phyloP scores from a whole-genome alignment of 2,113 vertebrate genomes.

The Motacilla alba region DNA sequence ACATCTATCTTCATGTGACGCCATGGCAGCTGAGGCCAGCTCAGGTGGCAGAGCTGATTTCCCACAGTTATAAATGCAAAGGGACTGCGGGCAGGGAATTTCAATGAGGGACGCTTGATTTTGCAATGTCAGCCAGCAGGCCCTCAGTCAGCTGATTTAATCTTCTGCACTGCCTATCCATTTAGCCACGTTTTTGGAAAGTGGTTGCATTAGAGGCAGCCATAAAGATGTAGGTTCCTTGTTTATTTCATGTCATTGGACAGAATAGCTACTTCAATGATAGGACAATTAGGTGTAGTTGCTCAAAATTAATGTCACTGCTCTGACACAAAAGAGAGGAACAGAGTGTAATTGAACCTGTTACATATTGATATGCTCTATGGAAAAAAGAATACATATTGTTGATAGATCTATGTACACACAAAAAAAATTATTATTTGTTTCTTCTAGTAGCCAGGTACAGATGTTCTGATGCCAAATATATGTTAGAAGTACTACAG shows the following conservation, averaged over 20 bases:
- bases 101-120: constrained; percentile 29
- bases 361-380: neutral
- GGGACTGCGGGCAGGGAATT: neutral
- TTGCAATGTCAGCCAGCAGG: neutral
- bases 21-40: constrained; percentile 41
- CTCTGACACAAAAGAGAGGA: neutral
- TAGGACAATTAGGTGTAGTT: neutral
- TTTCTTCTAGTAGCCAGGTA: neutral
- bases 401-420: neutral
- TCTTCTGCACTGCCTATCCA: neutral
- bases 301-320: neutral
- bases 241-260: neutral
- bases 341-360: neutral
- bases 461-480: neutral
- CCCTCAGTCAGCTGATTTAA: neutral
- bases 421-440: neutral
- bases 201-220: neutral
- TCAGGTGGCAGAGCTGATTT: constrained; percentile 42
- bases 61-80: constrained; percentile 49
- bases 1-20: constrained; percentile 41
- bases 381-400: neutral
- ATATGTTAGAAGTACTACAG: accelerated
- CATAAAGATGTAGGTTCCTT: neutral
- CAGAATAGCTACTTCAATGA: neutral
- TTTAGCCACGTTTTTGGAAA: neutral